Conservation (phyloP, 2,888 invertebrate genomes). For the Eueremaeus valkanovi region DNA sequence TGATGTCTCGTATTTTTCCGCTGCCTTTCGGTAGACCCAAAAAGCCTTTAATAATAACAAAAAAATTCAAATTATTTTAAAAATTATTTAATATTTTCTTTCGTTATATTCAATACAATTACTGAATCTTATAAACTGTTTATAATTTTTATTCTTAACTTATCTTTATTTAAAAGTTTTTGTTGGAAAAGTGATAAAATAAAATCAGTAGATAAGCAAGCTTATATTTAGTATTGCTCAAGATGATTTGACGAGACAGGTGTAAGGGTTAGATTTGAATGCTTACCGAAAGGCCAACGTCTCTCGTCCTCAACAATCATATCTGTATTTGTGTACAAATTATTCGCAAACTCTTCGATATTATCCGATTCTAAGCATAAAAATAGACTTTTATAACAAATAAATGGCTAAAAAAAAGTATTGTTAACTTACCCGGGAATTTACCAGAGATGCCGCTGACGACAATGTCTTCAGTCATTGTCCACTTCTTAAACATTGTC, state of each 20-base stretch:
- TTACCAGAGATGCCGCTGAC: conserved; percentile 14
- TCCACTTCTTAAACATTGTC: no score
- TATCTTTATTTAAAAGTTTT: no score
- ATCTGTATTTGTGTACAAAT: conserved; percentile 84
- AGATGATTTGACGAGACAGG: no score
- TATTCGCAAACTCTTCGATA: conserved; percentile 86
- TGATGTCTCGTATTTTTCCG: conserved; percentile 64
- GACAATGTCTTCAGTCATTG: background rate
- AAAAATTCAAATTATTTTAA: no score
- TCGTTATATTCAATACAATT: background rate
- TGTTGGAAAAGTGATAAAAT: no score
- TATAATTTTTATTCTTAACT: background rate
- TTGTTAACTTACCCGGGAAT: background rate
- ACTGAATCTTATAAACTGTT: background rate
- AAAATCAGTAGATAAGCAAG: no score
- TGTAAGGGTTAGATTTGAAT: no score
- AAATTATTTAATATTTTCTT: no score
- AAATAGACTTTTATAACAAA: background rate
- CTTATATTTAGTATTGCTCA: no score
- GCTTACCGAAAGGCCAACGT: conserved; percentile 64
- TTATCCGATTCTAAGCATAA: conserved; percentile 60
- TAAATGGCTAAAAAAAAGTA: background rate
- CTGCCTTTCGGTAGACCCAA: conserved; percentile 72
- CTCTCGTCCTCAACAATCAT: conserved; percentile 86
- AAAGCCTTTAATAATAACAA: conserved; percentile 59